Evolutionary conservation across 2,888 invertebrate genomes (phyloP), one percentile per base, ranked within the genome.

Genomic region (Celastrina argiolus): DNA sequence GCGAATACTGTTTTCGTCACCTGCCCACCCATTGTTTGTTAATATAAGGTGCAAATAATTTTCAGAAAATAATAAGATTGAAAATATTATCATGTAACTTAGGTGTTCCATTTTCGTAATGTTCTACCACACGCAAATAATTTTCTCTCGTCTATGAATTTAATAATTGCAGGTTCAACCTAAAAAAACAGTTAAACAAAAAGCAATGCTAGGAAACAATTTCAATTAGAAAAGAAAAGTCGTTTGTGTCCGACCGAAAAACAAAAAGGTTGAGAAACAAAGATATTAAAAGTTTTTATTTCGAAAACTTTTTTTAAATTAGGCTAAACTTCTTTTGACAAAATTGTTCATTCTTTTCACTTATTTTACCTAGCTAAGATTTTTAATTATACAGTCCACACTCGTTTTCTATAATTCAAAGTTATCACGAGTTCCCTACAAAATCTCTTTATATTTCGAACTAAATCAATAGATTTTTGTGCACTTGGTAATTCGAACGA

Each of bases 191-290:
- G 10, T 51, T 10, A 22, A 51, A 51, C 18, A 51, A 51, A 26
- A 51, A 51, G 12, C 12, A 14, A 22, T 22, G 12, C 51, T 51
- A 51, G 51, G 51, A 51, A 51, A 51, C 14, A 51, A 51, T 26
- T 51, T 51, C 22, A 51, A 51, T 51, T 51, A 51, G 26, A 51
- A 51, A 51, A 51, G 51, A 51, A 51, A 51, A 51, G 51, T 51
- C 51, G 51, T 51, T 51, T 51, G 51, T 51, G 26, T 51, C 51
- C 51, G 51, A 51, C 51, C 22, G 51, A 51, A 51, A 51, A 51
- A 51, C 51, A 51, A 51, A 51, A 51, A 51, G 22, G 51, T 51
- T 14, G 51, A 51, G 51, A 51, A 51, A 51, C 51, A 51, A 51
- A 51, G 51, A 22, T 51, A 51, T 51, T 51, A 51, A 51, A 22